phyloP scores from a whole-genome alignment of 2,888 invertebrate genomes.

The Notodonta ziczac region DNA sequence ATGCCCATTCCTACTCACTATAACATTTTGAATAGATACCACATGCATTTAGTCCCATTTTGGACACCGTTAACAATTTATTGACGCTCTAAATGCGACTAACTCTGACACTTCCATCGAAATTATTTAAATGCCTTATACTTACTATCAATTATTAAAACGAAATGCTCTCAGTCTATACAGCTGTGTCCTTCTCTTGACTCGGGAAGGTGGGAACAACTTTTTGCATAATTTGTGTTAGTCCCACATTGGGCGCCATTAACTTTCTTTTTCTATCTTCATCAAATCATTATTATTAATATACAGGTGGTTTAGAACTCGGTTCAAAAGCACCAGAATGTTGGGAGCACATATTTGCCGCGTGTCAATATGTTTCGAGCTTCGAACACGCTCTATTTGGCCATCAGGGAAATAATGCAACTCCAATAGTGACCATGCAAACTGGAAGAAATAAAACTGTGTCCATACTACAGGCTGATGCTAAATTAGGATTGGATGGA shows the following conservation, averaged over 20 bases:
- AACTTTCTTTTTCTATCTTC: neutral
- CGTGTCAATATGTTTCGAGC: constrained; percentile 96
- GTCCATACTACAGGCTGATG: constrained; percentile 85
- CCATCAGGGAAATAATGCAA: constrained; percentile 88
- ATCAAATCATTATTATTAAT: constrained; percentile 7
- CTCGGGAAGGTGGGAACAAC: no score
- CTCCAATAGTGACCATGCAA: constrained; percentile 87
- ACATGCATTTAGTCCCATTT: no score
- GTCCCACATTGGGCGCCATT: constrained; percentile 5
- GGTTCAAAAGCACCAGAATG: constrained; percentile 97
- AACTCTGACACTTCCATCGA: no score
- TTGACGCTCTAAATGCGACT: no score
- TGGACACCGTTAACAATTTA: no score
- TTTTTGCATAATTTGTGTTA: neutral
- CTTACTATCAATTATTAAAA: no score
- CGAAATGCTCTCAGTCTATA: no score
- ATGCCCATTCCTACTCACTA: no score
- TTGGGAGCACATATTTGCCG: constrained; percentile 98
- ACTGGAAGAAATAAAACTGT: constrained; percentile 86
- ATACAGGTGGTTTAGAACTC: constrained; percentile 91
- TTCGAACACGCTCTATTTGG: constrained; percentile 96
- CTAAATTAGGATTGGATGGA: constrained; percentile 80
- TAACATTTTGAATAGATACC: no score
- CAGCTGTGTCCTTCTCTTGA: no score
- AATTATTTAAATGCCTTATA: no score